Evolutionary conservation across 1,140 invertebrate species (phyloP), one percentile per base, ranked within the genome.

Genomic region (Bactericera cockerelli): DNA sequence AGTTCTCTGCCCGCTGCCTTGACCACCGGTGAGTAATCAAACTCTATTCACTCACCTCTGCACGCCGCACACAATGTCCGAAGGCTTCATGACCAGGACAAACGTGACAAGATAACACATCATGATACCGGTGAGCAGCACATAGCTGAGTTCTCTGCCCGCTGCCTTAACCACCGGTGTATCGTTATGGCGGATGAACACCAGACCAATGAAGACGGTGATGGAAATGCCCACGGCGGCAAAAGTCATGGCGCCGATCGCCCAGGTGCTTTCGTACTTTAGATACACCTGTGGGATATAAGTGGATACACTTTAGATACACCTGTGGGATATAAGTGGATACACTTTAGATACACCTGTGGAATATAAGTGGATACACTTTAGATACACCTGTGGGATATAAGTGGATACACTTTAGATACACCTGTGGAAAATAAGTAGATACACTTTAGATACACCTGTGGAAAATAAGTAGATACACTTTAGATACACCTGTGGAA

Each of bases 111-210:
- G 78, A 72, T 93, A 95, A 73, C 91, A 93, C 70, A 92, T 78
- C 49, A 93, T 77, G 63, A 94, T 88, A 2, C 90, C 92, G 21
- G 77, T 79, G n/a, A 95, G 74, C 38, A 95, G 78, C 2, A 94
- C 83, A 68, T 87, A 91, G 61, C 86, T 89, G 33, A 95, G 75
- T 73, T 95, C 92, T 58, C 90, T 76, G 1, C 90, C 90, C 6
- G 88, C 89, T 0, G 91, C 91, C 62, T 89, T 80, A 28, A 95
- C 91, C 25, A 95, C 85, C 0, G 90, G 89, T 1, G 89, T 92
- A 62, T 88, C 79, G 66, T 87, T 84, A 70, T 89, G 81, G 56
- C 76, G 79, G n/a, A 83, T 65, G 72, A 86, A 89, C 56, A 87
- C 80, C 3, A 73, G 74, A 1, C 70, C 77, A 16, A 86, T 80